Conservation (phyloP, 1,140 invertebrate species). For the Aethina tumida region DNA sequence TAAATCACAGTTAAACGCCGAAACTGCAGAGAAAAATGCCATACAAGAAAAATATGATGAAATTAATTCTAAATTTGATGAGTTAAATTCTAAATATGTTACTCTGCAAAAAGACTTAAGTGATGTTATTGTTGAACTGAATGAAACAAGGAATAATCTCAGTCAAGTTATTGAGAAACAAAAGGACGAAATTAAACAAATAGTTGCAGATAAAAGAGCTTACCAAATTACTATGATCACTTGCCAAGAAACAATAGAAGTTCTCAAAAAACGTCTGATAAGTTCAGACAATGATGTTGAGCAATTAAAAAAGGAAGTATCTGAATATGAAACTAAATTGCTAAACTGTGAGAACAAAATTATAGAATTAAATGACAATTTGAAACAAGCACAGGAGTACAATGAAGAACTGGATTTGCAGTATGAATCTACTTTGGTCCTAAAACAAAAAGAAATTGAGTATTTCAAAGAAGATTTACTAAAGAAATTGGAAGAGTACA, state of each 20-base stretch:
- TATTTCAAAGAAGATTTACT: slow-evolving; percentile 19
- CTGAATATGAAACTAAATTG: slow-evolving; percentile 35
- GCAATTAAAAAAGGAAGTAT: slow-evolving; percentile 39
- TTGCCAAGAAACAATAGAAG: slow-evolving; percentile 39
- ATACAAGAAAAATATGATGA: slow-evolving; percentile 36
- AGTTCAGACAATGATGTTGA: slow-evolving; percentile 44
- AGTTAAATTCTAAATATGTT: slow-evolving; percentile 10
- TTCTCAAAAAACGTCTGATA: slow-evolving; percentile 40
- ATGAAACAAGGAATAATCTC: slow-evolving; percentile 16
- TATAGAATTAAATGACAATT: slow-evolving; percentile 31
- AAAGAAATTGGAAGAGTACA: slow-evolving; percentile 16
- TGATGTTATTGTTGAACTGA: slow-evolving; percentile 10
- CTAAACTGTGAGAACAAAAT: slow-evolving; percentile 37
- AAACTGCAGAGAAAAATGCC: slow-evolving; percentile 32
- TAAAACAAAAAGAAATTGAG: slow-evolving; percentile 22
- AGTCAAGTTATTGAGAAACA: slow-evolving; percentile 18
- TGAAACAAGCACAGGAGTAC: slow-evolving; percentile 25
- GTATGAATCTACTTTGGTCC: slow-evolving; percentile 23
- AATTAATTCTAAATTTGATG: slow-evolving; percentile 21
- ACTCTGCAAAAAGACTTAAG: slow-evolving; percentile 9
- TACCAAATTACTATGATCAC: slow-evolving; percentile 40
- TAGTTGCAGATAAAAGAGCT: slow-evolving; percentile 37
- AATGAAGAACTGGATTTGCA: slow-evolving; percentile 33
- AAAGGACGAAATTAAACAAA: slow-evolving; percentile 34
- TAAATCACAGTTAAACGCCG: slow-evolving; percentile 34